Evolutionary conservation across 2,113 vertebrate species (phyloP).

Genomic region (Progne subis): DNA sequence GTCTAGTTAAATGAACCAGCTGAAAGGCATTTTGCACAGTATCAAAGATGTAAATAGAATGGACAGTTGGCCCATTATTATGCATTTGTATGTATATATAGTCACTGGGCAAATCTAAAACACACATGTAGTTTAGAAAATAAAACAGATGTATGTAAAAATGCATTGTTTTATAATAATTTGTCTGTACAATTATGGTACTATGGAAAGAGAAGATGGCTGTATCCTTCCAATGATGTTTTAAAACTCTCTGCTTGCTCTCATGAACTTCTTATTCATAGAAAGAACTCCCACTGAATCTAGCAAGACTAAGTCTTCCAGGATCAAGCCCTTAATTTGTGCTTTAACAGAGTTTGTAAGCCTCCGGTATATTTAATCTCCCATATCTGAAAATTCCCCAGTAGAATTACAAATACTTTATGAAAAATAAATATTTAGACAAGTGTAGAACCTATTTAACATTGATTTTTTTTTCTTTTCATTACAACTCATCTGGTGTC

Average conservation of each 20-base stretch:
- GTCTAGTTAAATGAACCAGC: slow-evolving; percentile 24
- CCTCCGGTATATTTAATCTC: slow-evolving; percentile 8
- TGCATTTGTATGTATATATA: background rate
- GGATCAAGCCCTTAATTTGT: slow-evolving; percentile 26
- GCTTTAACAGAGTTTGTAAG: background rate
- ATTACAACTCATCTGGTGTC: slow-evolving; percentile 22
- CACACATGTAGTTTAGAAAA: background rate
- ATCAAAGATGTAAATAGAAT: slow-evolving; percentile 23
- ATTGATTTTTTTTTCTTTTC: slow-evolving; percentile 54
- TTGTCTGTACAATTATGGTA: background rate
- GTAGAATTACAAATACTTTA: slow-evolving; percentile 9
- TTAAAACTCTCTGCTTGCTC: background rate
- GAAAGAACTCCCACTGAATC: background rate
- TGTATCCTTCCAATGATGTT: background rate
- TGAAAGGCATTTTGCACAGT: slow-evolving; percentile 25
- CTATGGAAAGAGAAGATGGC: background rate
- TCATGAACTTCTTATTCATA: background rate
- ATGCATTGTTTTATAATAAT: background rate
- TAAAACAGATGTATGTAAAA: background rate
- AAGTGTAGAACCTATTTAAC: slow-evolving; percentile 32
- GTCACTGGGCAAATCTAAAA: background rate
- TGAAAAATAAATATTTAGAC: slow-evolving; percentile 60
- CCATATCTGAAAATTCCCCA: slow-evolving; percentile 7
- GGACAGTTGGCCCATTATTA: background rate
- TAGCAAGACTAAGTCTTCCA: background rate